These are phyloP conservation scores for Spheniscus mendiculus DNA, from an alignment of 2,113 vertebrate genomes.

Conservation along the genomic window DNA sequence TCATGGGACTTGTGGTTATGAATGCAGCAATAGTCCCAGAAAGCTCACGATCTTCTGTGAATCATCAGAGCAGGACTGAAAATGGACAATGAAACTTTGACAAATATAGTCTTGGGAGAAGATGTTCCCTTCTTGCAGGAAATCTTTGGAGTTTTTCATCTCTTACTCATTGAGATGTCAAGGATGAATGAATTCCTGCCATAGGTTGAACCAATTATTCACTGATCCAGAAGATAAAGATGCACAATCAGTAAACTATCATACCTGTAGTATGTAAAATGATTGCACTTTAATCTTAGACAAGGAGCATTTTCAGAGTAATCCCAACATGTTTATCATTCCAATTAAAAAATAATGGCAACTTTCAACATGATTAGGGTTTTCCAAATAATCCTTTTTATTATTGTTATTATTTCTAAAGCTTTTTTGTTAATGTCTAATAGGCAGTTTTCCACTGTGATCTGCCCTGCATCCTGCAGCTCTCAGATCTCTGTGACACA, in stretches of 20 bases:
- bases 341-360: background rate
- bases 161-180: background rate
- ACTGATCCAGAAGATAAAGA: slow-evolving; percentile 43
- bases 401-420: background rate
- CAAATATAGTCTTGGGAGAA: background rate
- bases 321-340: background rate
- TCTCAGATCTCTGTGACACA: background rate
- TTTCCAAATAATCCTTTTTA: background rate
- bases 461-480: background rate
- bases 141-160: background rate
- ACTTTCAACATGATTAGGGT: background rate
- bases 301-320: background rate
- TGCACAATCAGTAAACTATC: background rate
- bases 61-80: background rate
- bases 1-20: background rate
- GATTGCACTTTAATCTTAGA: background rate
- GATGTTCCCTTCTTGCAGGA: background rate
- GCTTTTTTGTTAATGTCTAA: background rate
- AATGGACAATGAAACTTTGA: background rate
- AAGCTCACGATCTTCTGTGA: background rate
- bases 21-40: background rate
- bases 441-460: background rate
- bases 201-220: slow-evolving; percentile 40
- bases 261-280: background rate
- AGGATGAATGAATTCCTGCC: slow-evolving; percentile 3